phyloP scores from a whole-genome alignment of 2,888 invertebrate species.

The Heliconius charithonia region DNA sequence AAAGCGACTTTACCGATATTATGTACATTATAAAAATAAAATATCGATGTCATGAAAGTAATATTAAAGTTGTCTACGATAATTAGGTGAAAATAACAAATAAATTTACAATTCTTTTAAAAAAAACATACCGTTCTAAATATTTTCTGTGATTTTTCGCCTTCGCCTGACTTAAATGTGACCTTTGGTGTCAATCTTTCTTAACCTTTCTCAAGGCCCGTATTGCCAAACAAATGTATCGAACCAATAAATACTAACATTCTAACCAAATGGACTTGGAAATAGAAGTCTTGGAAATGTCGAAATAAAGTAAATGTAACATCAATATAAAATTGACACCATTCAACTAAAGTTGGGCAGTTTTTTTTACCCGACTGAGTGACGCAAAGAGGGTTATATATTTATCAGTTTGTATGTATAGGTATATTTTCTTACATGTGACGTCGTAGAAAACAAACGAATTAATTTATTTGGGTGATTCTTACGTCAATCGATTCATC shows the following conservation, averaged over 20 bases:
- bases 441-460: too few relatives aligned
- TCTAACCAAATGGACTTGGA: conserved; percentile 10
- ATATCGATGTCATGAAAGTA: neutral
- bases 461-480: too few relatives aligned
- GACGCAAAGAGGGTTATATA: too few relatives aligned
- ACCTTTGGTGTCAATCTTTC: conserved; percentile 18
- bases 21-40: too few relatives aligned
- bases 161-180: neutral
- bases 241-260: neutral
- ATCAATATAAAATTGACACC: neutral
- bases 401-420: too few relatives aligned
- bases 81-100: too few relatives aligned
- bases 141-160: conserved; percentile 2
- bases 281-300: neutral
- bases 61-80: neutral
- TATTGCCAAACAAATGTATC: conserved; percentile 8
- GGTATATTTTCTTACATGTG: too few relatives aligned
- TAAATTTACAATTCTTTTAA: neutral
- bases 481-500: too few relatives aligned
- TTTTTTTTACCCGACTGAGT: neutral
- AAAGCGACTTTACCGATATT: too few relatives aligned
- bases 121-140: neutral
- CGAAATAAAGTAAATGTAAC: neutral
- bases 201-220: conserved; percentile 11
- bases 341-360: neutral